phyloP scores from a whole-genome alignment of 2,888 invertebrate species.

The Beris morrisii region DNA sequence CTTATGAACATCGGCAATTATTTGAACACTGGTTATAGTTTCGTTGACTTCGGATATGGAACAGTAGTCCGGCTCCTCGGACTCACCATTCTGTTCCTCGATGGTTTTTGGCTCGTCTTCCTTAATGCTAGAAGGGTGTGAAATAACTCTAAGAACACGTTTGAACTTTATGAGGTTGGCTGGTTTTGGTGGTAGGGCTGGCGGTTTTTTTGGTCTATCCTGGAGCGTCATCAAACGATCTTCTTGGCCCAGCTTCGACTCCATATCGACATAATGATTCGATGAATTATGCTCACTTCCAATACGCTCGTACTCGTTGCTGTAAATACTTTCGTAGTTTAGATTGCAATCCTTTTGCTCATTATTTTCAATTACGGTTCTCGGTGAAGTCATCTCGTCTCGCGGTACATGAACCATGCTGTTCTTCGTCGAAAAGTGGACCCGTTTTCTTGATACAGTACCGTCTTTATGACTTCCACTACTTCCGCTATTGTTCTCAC shows the following conservation, averaged over 20 bases:
- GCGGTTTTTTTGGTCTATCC: constrained; percentile 63
- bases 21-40: constrained; percentile 56
- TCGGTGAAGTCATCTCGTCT: constrained; percentile 43
- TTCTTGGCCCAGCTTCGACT: constrained; percentile 57
- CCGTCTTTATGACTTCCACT: constrained; percentile 47
- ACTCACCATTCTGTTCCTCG: constrained; percentile 41
- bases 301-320: constrained; percentile 75
- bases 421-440: constrained; percentile 66
- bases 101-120: constrained; percentile 52
- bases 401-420: constrained; percentile 60
- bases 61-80: constrained; percentile 75
- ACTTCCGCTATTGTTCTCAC: constrained; percentile 38
- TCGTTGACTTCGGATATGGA: constrained; percentile 70
- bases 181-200: constrained; percentile 78
- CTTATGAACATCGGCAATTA: constrained; percentile 59
- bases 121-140: constrained; percentile 50
- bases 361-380: constrained; percentile 48
- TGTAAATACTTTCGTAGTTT: constrained; percentile 67
- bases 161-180: constrained; percentile 70
- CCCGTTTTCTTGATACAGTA: constrained; percentile 57
- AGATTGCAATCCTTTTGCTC: constrained; percentile 52
- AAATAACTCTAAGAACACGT: constrained; percentile 50
- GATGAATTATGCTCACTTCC: constrained; percentile 55
- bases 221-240: constrained; percentile 45
- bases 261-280: constrained; percentile 68